Evolutionary conservation across 2,888 invertebrate species (phyloP).

Genomic region (Philhelius pedissequus): DNA sequence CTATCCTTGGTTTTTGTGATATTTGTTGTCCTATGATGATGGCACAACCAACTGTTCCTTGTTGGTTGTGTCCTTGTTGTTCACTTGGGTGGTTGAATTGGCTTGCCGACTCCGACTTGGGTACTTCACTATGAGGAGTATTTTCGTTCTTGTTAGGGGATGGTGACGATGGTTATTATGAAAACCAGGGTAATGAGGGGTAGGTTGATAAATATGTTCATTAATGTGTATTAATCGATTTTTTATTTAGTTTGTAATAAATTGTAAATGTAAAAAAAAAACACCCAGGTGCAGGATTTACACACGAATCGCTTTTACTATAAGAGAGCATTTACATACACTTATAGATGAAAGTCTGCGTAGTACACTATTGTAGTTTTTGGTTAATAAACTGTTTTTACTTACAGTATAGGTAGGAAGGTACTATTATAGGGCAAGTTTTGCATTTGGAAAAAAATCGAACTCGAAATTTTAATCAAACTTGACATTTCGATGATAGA

Average conservation of each 20-base stretch:
- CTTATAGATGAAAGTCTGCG: too few species aligned
- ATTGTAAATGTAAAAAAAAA: not conserved
- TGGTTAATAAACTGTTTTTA: too few species aligned
- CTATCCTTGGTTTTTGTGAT: slow-evolving; percentile 5
- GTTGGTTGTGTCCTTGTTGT: slow-evolving; percentile 2
- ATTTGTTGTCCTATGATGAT: slow-evolving; percentile 35
- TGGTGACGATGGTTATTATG: not conserved
- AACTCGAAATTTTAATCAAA: too few species aligned
- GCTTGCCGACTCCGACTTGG: not conserved
- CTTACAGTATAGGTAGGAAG: too few species aligned
- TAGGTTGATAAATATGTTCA: not conserved
- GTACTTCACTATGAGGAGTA: not conserved
- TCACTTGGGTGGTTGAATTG: not conserved
- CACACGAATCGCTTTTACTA: not conserved
- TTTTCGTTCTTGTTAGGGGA: slow-evolving; percentile 5
- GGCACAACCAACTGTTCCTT: slow-evolving; percentile 37
- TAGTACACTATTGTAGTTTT: too few species aligned
- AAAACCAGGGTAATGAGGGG: not conserved
- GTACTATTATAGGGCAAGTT: too few species aligned
- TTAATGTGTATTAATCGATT: not conserved
- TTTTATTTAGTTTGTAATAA: not conserved
- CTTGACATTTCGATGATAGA: too few species aligned
- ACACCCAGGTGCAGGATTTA: not conserved
- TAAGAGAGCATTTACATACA: too few species aligned
- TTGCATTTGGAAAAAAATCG: too few species aligned